phyloP scores from a whole-genome alignment of 2,797 vertebrate species.

The Oryzias dopingdopingensis region DNA sequence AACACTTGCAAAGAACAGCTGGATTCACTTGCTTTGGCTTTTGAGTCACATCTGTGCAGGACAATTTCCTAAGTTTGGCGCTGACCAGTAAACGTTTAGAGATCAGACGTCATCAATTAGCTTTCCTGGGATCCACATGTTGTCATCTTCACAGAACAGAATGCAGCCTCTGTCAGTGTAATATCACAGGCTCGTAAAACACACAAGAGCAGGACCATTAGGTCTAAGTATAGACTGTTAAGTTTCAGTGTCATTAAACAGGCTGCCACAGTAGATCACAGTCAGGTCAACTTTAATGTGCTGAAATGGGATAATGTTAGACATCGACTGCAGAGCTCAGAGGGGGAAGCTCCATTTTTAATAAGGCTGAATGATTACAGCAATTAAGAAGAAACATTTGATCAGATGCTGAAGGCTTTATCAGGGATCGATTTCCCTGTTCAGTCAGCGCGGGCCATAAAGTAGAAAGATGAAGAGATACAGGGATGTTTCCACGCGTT shows the following conservation, averaged over 20 bases:
- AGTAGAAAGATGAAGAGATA: slow-evolving; percentile 44
- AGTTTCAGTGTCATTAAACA: slow-evolving; percentile 49
- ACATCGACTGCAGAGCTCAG: slow-evolving; percentile 3
- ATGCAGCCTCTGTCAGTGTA: slow-evolving; percentile 27
- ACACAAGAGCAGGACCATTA: slow-evolving; percentile 40
- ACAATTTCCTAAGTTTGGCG: not conserved
- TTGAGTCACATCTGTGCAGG: not conserved
- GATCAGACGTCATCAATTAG: slow-evolving; percentile 9
- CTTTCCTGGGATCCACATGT: slow-evolving; percentile 24
- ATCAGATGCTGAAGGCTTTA: slow-evolving; percentile 37
- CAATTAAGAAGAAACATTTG: slow-evolving; percentile 30
- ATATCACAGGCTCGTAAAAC: slow-evolving; percentile 43
- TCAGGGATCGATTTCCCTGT: slow-evolving; percentile 41
- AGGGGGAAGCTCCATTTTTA: slow-evolving; percentile 29
- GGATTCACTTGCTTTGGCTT: not conserved
- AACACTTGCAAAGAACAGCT: not conserved
- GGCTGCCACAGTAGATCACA: slow-evolving; percentile 31
- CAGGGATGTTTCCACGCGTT: slow-evolving; percentile 16
- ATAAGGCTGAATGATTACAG: slow-evolving; percentile 26
- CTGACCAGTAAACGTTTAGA: not conserved
- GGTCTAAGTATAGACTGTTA: slow-evolving; percentile 45
- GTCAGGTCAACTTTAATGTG: slow-evolving; percentile 27
- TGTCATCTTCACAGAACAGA: slow-evolving; percentile 36
- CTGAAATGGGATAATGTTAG: slow-evolving; percentile 27
- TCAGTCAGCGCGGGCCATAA: slow-evolving; percentile 30